Evolutionary conservation across 2,113 vertebrate species (phyloP), one percentile per base, ranked within the genome.

Genomic region (Podilymbus podiceps): DNA sequence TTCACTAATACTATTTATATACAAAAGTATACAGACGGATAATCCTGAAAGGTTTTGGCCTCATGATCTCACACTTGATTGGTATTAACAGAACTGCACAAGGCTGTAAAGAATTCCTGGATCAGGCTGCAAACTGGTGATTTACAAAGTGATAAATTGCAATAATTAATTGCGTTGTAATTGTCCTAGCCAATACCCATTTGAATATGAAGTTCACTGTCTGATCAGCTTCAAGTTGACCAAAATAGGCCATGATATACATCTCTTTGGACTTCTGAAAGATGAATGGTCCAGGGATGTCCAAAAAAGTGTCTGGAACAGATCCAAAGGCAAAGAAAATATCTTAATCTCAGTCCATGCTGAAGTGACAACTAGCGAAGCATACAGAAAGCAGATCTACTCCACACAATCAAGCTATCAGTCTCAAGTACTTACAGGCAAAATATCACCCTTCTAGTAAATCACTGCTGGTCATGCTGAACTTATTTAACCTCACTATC

Each of bases 181-280:
- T 89, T 88, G 7, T 83, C 42, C 71, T 69, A 71, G 84, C 46
- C 89, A 95, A 73, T 79, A 94, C 9, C 17, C 58, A 28, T 60
- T 87, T 91, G 49, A 94, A 82, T 50, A 89, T 50, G 62, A 82
- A 12, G n/a, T 60, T 79, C 49, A 66, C 27, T 62, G 83, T 81
- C 69, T 85, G 69, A 90, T 90, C 44, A 66, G 50, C 75, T 83
- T 77, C 64, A 79, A 68, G 73, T 84, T 97, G 73, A 94, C 95
- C 92, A 92, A 94, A 96, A 96, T 89, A 93, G 89, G 92, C 42
- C 58, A 90, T n/a, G 68, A 60, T 67, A 85, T 78, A 95, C 16
- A 72, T 87, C 22, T 91, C 66, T 82, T n/a, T 42, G 33, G 53
- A 87, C 62, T 87, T 85, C 58, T 62, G 52, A 89, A 95, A 85